A percentile compares a stretch with the other conserved stretches of the same genome.
Conservation (phyloP, 2,888 invertebrate genomes). For the Cryptus armator region DNA sequence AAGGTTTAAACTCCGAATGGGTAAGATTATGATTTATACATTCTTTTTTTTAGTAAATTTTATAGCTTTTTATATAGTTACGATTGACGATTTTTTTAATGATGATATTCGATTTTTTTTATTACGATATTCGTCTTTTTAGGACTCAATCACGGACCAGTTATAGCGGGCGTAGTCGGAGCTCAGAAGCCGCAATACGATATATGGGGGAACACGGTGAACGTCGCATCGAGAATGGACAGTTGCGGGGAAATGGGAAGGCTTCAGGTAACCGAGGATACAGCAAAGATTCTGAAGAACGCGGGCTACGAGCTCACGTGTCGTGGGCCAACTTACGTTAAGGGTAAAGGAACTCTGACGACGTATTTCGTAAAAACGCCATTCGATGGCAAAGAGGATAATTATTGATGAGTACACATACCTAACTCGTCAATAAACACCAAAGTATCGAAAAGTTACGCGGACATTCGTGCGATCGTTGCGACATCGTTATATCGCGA, state of each 20-base stretch:
- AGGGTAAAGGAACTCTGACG: constrained; percentile 96
- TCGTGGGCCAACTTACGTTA: constrained; percentile 96
- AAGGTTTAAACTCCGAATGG: constrained; percentile 97
- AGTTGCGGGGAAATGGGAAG: constrained; percentile 96
- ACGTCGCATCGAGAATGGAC: constrained; percentile 99
- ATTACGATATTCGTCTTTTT: constrained; percentile 57
- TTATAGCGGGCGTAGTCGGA: constrained; percentile 98
- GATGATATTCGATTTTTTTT: constrained; percentile 3
- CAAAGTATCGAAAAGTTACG: background rate
- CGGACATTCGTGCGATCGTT: background rate
- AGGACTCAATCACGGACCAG: constrained; percentile 96
- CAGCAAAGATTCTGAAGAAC: constrained; percentile 93
- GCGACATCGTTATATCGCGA: background rate
- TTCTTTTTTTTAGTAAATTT: background rate
- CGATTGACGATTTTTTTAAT: background rate
- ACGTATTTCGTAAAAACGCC: constrained; percentile 97
- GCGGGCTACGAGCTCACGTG: constrained; percentile 96
- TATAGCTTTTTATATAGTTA: constrained; percentile 6
- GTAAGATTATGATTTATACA: constrained; percentile 85
- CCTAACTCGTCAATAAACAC: background rate
- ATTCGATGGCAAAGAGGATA: constrained; percentile 88
- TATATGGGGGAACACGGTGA: constrained; percentile 99
- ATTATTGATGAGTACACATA: constrained; percentile 68
- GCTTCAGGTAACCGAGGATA: constrained; percentile 94
- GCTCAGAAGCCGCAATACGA: constrained; percentile 99